These are phyloP conservation scores for Sebastes nivosus DNA, from an alignment of 2,797 vertebrate genomes.

Conservation along the genomic window DNA sequence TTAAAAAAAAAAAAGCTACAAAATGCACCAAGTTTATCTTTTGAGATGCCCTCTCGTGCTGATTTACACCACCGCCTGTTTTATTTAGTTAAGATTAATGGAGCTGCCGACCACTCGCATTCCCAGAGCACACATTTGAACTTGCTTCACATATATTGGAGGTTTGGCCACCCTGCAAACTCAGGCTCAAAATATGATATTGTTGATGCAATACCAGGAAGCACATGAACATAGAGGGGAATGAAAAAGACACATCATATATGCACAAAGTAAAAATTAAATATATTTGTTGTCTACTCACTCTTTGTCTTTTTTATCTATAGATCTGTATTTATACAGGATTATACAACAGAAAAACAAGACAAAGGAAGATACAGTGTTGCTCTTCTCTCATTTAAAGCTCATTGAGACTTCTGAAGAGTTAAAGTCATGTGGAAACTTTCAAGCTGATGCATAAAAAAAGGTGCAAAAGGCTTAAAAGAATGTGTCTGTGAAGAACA, in stretches of 20 bases:
- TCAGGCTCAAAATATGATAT: neutral
- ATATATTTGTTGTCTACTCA: no score
- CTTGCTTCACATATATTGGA: neutral
- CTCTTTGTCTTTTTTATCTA: no score
- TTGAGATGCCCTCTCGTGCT: no score
- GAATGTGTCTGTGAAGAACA: no score
- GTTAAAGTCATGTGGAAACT: neutral
- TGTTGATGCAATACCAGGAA: neutral
- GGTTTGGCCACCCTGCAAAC: neutral
- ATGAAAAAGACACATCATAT: neutral
- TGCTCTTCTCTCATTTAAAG: neutral
- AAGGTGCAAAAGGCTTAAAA: neutral
- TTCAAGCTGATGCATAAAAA: neutral
- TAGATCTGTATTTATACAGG: no score
- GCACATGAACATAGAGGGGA: neutral
- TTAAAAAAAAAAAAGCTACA: neutral
- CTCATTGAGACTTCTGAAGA: neutral
- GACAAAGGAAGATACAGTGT: no score
- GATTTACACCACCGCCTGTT: neutral
- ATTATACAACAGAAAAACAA: no score
- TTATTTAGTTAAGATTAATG: slow-evolving; percentile 9
- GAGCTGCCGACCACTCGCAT: neutral
- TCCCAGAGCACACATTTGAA: neutral
- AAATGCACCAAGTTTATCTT: no score
- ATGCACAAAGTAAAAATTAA: neutral